Evolutionary conservation across 1,140 invertebrate genomes (phyloP).

Genomic region (Aradophagus sp.): DNA sequence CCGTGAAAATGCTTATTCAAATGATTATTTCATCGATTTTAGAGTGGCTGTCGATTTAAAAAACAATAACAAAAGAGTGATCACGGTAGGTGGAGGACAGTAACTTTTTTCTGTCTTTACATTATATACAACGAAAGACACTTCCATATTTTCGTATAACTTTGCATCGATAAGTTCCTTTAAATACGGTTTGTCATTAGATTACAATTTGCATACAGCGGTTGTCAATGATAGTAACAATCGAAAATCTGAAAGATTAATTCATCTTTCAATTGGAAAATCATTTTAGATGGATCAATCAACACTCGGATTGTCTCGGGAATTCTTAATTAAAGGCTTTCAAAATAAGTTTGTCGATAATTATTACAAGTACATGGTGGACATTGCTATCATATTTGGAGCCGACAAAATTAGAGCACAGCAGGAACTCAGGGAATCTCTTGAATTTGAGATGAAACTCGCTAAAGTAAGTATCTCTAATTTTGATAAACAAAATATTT

Average conservation of each 20-base stretch:
- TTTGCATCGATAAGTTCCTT: no score
- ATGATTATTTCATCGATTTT: constrained; percentile 95
- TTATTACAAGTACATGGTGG: constrained; percentile 89
- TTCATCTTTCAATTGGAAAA: not conserved
- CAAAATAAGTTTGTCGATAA: constrained; percentile 85
- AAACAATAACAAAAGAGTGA: constrained; percentile 88
- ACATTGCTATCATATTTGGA: constrained; percentile 91
- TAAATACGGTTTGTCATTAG: no score
- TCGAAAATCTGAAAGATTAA: no score
- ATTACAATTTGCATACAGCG: no score
- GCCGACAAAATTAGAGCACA: constrained; percentile 82
- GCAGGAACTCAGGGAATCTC: constrained; percentile 85
- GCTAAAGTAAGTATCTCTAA: constrained; percentile 85
- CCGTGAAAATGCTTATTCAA: constrained; percentile 85
- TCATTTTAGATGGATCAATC: constrained; percentile 90
- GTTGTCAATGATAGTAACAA: no score
- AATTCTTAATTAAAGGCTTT: constrained; percentile 90
- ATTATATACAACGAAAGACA: not conserved
- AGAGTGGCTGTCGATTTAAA: constrained; percentile 93
- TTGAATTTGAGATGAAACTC: constrained; percentile 93
- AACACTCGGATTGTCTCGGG: constrained; percentile 88
- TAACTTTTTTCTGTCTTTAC: no score
- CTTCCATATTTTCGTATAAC: no score
- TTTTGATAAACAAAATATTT: no score
- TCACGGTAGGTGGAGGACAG: constrained; percentile 91